Evolutionary conservation across 2,113 vertebrate genomes (phyloP).

Genomic region (Scytalopus superciliaris): DNA sequence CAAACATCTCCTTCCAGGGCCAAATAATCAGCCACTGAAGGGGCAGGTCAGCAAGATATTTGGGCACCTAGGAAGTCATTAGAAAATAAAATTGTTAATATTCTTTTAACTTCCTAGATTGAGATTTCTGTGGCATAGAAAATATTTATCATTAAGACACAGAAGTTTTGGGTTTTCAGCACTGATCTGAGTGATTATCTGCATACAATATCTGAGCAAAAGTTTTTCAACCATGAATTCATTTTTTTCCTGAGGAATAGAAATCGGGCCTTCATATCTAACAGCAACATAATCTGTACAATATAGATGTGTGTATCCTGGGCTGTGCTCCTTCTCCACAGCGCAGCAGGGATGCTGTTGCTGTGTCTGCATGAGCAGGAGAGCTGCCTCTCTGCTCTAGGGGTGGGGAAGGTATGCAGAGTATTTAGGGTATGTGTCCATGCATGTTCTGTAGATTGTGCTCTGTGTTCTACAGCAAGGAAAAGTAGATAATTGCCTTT

Average conservation of each 20-base stretch:
- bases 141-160: neutral
- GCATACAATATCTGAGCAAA: neutral
- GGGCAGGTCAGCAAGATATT: neutral
- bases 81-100: neutral
- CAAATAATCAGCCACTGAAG: neutral
- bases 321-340: neutral
- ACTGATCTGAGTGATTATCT: neutral
- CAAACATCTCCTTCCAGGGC: neutral
- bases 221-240: neutral
- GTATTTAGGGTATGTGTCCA: conserved; percentile 11
- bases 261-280: neutral
- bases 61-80: neutral
- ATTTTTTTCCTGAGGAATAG: neutral
- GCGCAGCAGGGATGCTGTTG: neutral
- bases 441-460: neutral
- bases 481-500: neutral
- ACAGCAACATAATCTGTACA: neutral
- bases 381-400: neutral
- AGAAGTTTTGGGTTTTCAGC: neutral
- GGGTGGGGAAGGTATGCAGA: conserved; percentile 29
- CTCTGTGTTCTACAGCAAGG: neutral
- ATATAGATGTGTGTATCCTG: neutral
- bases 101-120: neutral
- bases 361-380: neutral
- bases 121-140: neutral